Evolutionary conservation across 2,797 vertebrate species (phyloP).

Genomic region (Distichodus sexfasciatus): DNA sequence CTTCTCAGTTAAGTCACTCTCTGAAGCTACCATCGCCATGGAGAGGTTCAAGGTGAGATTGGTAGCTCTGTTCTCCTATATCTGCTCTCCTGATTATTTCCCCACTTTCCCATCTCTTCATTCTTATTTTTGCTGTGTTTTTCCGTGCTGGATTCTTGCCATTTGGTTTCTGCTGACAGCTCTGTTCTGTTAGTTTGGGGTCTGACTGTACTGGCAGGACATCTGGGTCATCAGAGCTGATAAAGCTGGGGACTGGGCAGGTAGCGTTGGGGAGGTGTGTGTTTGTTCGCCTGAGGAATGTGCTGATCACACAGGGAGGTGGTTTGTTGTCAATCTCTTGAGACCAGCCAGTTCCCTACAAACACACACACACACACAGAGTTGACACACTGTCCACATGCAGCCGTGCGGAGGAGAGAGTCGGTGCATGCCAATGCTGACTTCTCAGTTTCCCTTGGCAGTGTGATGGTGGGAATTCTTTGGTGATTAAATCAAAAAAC

Average conservation of each 20-base stretch:
- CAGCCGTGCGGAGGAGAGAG: not conserved
- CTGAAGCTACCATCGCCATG: constrained; percentile 86
- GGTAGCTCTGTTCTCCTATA: not conserved
- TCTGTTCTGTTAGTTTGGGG: not conserved
- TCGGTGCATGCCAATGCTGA: not conserved
- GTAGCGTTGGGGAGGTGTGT: constrained; percentile 14
- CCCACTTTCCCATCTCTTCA: not conserved
- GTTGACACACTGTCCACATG: not conserved
- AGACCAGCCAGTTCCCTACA: not conserved
- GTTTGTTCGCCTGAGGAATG: constrained; percentile 32
- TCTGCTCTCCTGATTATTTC: not conserved
- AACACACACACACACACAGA: not conserved
- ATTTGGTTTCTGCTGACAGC: not conserved
- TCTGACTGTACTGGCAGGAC: not conserved
- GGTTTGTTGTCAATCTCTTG: not conserved
- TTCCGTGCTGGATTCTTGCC: too few species aligned
- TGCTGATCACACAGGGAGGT: constrained; percentile 15
- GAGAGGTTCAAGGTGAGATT: constrained; percentile 88
- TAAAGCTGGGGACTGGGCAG: constrained; percentile 20
- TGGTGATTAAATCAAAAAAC: too few species aligned
- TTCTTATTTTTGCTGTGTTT: not conserved
- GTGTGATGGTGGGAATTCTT: not conserved
- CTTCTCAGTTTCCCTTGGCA: not conserved
- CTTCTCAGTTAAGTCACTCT: constrained; percentile 90
- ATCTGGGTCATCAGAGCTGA: not conserved